Evolutionary conservation across 2,113 vertebrate genomes (phyloP).

Genomic region (Otolemur garnettii): DNA sequence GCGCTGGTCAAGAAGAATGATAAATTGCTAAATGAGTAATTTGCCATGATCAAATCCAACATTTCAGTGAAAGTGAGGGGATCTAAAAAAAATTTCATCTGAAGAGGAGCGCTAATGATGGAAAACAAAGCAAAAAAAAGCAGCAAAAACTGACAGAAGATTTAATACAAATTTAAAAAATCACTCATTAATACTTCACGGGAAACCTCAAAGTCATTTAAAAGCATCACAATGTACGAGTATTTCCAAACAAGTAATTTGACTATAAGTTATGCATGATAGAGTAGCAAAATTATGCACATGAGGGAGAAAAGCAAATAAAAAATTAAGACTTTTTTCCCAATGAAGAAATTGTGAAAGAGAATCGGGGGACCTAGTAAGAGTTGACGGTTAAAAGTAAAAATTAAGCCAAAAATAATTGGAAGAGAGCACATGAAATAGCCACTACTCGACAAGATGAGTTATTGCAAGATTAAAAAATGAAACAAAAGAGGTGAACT

Average conservation of each 20-base stretch:
- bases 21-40: not conserved
- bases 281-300: not conserved
- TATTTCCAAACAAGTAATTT: conserved; percentile 55
- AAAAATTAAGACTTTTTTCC: not conserved
- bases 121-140: conserved; percentile 8
- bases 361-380: not conserved
- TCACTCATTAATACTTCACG: not conserved
- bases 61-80: not conserved
- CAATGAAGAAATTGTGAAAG: conserved; percentile 29
- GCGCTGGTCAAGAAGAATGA: conserved; percentile 28
- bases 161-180: conserved; percentile 21
- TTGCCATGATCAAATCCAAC: conserved; percentile 9
- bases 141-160: not conserved
- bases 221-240: not conserved
- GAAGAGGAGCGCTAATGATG: not conserved
- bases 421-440: not conserved
- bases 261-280: not conserved
- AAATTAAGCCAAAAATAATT: not conserved
- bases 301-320: conserved; percentile 16
- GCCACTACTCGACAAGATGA: not conserved
- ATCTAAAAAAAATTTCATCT: not conserved
- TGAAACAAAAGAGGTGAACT: not conserved
- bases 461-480: not conserved
- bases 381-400: not conserved
- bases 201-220: conserved; percentile 12